Evolutionary conservation across 1,140 invertebrate genomes (phyloP), one percentile per base, ranked within the genome.

Genomic region (Plodia interpunctella): DNA sequence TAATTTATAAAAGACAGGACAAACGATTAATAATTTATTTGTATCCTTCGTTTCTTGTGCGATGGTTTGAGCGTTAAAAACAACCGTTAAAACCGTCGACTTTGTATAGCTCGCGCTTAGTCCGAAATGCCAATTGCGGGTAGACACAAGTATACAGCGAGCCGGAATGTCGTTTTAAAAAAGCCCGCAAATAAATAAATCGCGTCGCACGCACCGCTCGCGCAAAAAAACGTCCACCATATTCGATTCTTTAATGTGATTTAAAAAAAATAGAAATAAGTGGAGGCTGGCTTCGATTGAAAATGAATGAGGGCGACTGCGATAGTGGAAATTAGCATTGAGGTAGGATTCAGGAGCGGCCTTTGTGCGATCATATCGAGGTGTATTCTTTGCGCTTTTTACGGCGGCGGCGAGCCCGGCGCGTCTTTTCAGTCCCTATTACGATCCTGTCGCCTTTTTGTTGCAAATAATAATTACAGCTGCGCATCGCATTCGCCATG

Each of bases 21-120:
- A 89, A 89, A 89, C 87, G 87, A 89, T 89, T 89, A 89, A 89
- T 89, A 89, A 89, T 89, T 89, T 89, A 89, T 89, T 89, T 89
- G 87, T 85, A 89, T 87, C 84, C 76, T 78, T 70, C 70, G 75
- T 78, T 85, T 80, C 74, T 82, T 82, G 80, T 68, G 75, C 74
- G 78, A 78, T 71, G 79, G 71, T 68, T 67, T 72, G 81, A 80
- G 84, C 83, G 82, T 87, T 87, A 85, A 87, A 87, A 87, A 87
- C 79, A 87, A 87, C 84, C 84, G 87, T 89, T 89, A 89, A 89
- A 77, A 87, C 80, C 80, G 78, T 70, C 76, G 82, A 85, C 80
- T 84, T 87, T 85, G 82, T 86, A 83, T 84, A 82, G 78, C 80
- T 87, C 81, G 78, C 84, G 83, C 80, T 87, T 87, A 85, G 84